phyloP scores from a whole-genome alignment of 2,113 vertebrate species.

The Oriolus oriolus region DNA sequence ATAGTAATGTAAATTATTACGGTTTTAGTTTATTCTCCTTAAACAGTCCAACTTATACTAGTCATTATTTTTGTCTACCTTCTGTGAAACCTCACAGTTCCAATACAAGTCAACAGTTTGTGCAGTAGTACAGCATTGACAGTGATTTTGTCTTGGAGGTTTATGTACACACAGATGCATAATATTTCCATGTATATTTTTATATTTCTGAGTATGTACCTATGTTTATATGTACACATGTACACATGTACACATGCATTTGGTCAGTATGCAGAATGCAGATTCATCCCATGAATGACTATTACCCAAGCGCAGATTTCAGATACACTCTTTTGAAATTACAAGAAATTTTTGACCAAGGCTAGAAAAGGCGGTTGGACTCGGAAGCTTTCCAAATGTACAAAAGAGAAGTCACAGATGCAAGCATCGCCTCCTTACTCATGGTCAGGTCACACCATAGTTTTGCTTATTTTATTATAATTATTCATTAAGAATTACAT shows the following conservation, averaged over 20 bases:
- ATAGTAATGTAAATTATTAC: neutral
- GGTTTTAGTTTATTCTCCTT: neutral
- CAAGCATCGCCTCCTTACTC: neutral
- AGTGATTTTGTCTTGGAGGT: neutral
- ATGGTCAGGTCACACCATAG: neutral
- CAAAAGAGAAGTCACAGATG: neutral
- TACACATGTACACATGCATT: neutral
- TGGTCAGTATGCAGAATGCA: neutral
- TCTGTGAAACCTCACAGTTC: neutral
- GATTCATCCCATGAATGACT: neutral
- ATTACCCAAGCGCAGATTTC: neutral
- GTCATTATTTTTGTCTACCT: neutral
- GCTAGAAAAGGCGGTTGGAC: neutral
- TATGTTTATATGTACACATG: neutral
- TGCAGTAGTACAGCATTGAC: neutral
- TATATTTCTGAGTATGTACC: neutral
- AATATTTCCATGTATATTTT: neutral
- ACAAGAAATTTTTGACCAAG: neutral
- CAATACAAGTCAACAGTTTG: neutral
- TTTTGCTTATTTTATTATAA: neutral
- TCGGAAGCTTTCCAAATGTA: neutral
- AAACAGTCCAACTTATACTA: neutral
- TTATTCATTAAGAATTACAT: neutral
- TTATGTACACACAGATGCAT: neutral
- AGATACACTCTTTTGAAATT: neutral